Conservation (phyloP, 2,888 invertebrate species). For the Calameuta idolon region DNA sequence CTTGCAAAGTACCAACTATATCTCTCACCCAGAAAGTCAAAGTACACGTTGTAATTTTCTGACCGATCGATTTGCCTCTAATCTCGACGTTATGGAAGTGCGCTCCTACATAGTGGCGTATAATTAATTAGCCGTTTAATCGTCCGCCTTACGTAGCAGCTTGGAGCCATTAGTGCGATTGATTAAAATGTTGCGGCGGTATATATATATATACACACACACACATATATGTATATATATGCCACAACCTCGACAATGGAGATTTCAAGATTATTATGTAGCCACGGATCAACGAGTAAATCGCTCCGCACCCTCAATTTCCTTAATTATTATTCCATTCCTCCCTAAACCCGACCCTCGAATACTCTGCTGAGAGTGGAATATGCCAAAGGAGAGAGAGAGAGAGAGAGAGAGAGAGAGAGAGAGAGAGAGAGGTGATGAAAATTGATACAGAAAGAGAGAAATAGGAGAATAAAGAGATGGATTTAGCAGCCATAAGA, state of each 20-base stretch:
- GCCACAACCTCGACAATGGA: neutral
- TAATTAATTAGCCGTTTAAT: slow-evolving; percentile 9
- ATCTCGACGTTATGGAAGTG: neutral
- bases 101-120: neutral
- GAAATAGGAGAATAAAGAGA: neutral
- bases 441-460: neutral
- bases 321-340: slow-evolving; percentile 5
- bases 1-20: neutral
- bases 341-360: slow-evolving; percentile 10
- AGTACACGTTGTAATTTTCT: neutral
- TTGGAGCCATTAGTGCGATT: neutral
- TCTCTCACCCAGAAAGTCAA: neutral
- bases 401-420: neutral
- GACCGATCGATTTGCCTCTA: neutral
- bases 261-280: neutral
- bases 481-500: neutral
- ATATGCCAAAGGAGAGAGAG: slow-evolving; percentile 8
- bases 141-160: neutral
- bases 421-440: slow-evolving; percentile 11
- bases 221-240: neutral
- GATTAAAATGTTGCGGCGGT: slow-evolving; percentile 1
- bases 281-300: neutral
- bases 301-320: neutral
- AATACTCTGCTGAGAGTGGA: slow-evolving; percentile 24
- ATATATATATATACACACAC: neutral